phyloP scores from a whole-genome alignment of 1,140 invertebrate species.

The Varroa destructor region DNA sequence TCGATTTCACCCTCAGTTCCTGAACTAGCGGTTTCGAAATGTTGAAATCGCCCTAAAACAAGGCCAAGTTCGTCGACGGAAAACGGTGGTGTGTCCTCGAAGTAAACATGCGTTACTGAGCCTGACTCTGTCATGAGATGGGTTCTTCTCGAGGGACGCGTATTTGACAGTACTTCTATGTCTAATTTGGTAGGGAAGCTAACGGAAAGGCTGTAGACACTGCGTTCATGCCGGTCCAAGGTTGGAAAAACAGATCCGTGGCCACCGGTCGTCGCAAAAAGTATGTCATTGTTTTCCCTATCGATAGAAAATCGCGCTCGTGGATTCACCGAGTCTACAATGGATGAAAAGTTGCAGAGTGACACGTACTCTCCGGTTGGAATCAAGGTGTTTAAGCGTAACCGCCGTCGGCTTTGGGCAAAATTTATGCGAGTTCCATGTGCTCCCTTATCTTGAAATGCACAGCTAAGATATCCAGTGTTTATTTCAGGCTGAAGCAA shows the following conservation, averaged over 20 bases:
- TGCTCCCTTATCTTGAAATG: neutral
- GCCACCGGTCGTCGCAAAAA: conserved; percentile 4
- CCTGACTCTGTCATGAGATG: conserved; percentile 13
- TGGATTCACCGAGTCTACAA: conserved; percentile 5
- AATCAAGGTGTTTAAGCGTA: conserved; percentile 20
- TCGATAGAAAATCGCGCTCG: conserved; percentile 21
- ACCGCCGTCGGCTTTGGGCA: conserved; percentile 19
- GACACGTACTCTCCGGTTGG: conserved; percentile 1
- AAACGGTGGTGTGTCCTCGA: conserved; percentile 20
- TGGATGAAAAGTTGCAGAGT: conserved; percentile 16
- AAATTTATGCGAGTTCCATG: conserved; percentile 7
- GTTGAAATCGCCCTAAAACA: conserved; percentile 10
- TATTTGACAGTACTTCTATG: conserved; percentile 19
- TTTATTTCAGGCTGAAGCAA: conserved; percentile 20
- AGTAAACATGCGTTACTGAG: neutral
- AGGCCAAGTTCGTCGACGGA: conserved; percentile 15
- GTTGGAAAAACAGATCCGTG: conserved; percentile 14
- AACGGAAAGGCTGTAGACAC: conserved; percentile 14
- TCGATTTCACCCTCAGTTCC: conserved; percentile 25
- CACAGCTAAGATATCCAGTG: conserved; percentile 16
- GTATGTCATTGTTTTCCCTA: neutral
- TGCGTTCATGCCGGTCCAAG: conserved; percentile 6
- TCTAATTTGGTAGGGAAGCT: conserved; percentile 4
- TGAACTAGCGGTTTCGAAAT: conserved; percentile 18
- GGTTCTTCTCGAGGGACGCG: neutral